These are phyloP conservation scores for Meloidogyne floridensis DNA, from an alignment of 1,140 invertebrate species.

Conservation along the genomic window DNA sequence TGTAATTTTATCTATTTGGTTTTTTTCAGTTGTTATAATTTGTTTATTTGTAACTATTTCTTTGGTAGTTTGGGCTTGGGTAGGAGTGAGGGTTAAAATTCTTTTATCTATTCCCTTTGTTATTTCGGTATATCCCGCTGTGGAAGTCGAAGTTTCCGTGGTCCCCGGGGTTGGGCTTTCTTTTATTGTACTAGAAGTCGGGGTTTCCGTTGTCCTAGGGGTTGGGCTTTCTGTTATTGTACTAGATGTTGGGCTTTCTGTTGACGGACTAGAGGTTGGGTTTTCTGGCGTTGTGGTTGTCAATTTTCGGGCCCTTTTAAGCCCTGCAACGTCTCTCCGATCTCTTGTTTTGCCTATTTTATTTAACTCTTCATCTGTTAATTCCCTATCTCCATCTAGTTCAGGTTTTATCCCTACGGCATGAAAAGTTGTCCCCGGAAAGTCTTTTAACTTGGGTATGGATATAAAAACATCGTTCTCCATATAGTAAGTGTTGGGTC, in stretches of 20 bases:
- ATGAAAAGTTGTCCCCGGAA: too few species aligned
- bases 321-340: constrained; percentile 1
- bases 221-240: neutral
- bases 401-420: too few species aligned
- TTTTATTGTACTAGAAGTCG: neutral
- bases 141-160: neutral
- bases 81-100: neutral
- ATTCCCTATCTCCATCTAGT: neutral
- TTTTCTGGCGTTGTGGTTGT: neutral
- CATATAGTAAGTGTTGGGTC: neutral
- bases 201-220: neutral
- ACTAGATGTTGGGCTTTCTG: neutral
- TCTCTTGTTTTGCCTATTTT: neutral
- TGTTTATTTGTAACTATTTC: neutral
- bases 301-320: constrained; percentile 8
- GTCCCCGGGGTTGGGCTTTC: neutral
- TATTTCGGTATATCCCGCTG: neutral
- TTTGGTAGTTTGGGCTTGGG: neutral
- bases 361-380: neutral
- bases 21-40: neutral
- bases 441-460: too few species aligned
- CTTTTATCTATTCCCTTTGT: neutral
- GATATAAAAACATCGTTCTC: neutral
- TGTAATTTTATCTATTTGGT: neutral
- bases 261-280: neutral